A percentile compares a stretch with the other conserved stretches of the same genome.
These are phyloP conservation scores for Drosophila rufa DNA, from an alignment of 1,140 invertebrate genomes.

Conservation along the genomic window DNA sequence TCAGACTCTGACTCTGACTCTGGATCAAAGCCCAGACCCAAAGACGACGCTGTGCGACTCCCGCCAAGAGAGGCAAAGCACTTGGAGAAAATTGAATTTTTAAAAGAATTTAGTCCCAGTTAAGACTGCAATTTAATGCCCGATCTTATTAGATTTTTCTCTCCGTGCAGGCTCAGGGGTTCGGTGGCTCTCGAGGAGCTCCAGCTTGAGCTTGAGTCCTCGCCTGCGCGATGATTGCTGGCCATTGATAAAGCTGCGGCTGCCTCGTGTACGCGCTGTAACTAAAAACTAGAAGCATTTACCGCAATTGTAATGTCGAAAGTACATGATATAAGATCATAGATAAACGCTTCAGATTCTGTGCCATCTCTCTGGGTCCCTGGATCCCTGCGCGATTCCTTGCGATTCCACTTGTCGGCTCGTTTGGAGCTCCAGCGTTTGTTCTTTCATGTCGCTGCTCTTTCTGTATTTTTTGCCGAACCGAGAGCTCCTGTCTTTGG, in stretches of 20 bases:
- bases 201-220: slow-evolving; percentile 24
- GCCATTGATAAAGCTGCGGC: slow-evolving; percentile 76
- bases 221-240: slow-evolving; percentile 70
- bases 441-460: slow-evolving; percentile 67
- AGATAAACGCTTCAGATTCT: slow-evolving; percentile 84
- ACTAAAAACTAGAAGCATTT: slow-evolving; percentile 85
- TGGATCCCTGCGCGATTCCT: slow-evolving; percentile 9
- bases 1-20: slow-evolving; percentile 10
- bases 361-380: slow-evolving; percentile 60
- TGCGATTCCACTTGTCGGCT: slow-evolving; percentile 64
- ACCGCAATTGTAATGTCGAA: slow-evolving; percentile 85
- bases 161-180: not conserved
- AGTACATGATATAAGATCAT: slow-evolving; percentile 85
- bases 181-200: slow-evolving; percentile 33
- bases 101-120: no score
- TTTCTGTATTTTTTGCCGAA: slow-evolving; percentile 20
- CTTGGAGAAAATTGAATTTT: not conserved
- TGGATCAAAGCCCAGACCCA: slow-evolving; percentile 64
- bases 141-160: not conserved
- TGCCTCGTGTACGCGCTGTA: slow-evolving; percentile 83
- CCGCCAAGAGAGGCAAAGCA: slow-evolving; percentile 40
- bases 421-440: slow-evolving; percentile 70
- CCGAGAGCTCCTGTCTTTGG: slow-evolving; percentile 56
- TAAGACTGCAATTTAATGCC: accelerated
- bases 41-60: slow-evolving; percentile 68